A percentile compares a stretch with the other conserved stretches of the same genome.
Conservation (phyloP, 2,888 invertebrate genomes). For the Torymus aiolomorphi region DNA sequence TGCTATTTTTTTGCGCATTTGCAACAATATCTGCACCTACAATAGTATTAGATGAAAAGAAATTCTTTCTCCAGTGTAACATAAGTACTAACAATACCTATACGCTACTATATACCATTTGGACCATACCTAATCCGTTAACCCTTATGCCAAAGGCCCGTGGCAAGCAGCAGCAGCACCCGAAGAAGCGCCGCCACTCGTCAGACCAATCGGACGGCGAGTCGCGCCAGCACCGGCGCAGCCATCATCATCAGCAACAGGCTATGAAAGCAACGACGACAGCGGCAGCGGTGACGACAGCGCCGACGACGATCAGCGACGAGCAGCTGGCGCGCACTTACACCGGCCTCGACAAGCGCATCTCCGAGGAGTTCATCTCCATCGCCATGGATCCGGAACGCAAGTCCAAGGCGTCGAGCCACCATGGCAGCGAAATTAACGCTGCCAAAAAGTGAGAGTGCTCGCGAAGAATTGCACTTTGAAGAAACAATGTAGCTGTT, state of each 20-base stretch:
- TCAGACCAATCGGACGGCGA: slow-evolving; percentile 63
- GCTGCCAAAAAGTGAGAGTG: slow-evolving; percentile 11
- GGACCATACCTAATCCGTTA: no score
- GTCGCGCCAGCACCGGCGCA: slow-evolving; percentile 26
- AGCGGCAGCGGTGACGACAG: slow-evolving; percentile 22
- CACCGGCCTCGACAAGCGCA: slow-evolving; percentile 73
- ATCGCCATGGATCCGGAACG: slow-evolving; percentile 74
- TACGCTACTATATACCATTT: no score
- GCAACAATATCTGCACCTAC: no score
- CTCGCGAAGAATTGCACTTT: neutral
- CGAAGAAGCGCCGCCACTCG: slow-evolving; percentile 63
- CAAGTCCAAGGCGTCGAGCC: slow-evolving; percentile 71
- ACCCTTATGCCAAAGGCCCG: slow-evolving; percentile 62
- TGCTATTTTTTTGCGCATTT: no score
- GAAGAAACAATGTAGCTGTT: no score
- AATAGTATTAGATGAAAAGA: no score
- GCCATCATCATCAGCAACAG: slow-evolving; percentile 13
- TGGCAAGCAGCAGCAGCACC: slow-evolving; percentile 61
- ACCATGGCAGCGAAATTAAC: slow-evolving; percentile 69
- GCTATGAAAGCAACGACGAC: no score
- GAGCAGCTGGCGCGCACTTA: slow-evolving; percentile 70
- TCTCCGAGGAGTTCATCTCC: slow-evolving; percentile 73
- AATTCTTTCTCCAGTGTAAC: no score
- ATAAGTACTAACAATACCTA: no score
- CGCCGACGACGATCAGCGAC: slow-evolving; percentile 68